Base-by-base conservation (phyloP, 2,888 invertebrate genomes). In the Pteria penguin region DNA sequence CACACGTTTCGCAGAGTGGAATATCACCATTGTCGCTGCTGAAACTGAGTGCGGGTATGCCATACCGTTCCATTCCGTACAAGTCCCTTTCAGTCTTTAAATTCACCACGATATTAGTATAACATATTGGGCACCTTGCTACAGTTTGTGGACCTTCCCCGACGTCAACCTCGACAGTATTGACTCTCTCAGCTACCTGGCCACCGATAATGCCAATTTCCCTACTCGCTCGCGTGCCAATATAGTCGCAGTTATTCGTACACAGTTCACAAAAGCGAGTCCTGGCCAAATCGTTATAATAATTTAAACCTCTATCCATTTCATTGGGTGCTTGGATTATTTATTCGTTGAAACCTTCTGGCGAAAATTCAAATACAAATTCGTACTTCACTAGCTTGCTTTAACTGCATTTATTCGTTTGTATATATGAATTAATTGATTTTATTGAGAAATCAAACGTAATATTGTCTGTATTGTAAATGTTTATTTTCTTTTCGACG, bases 71-170 rank as follows among this genome's bases (percentile, higher is more conserved):
- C 73, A 74, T 74, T 4, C 26, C 14, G 22, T 36, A 60, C 31
- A 36, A 31, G 29, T 61, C 33, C 27, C 52, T 68, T 55, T 62
- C 57, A 22, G 36, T 58, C 18, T 27, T 55, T 2, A 63, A 33
- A 5, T 55, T 57, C 8, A 73, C 69, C n/a, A 77, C 65, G 22
- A 77, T 77, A 55, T 65, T 65, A 27, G 72, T 72, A 5, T 32
- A 58, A 31, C 76, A 77, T 4, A 73, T 58, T 2, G 76, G 76
- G 52, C 76, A 77, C 73, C 73, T 72, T 61, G 72, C 68, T 45
- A 76, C 31, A 54, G 62, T 72, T 1, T 72, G 65, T 11, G 63
- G 45, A 24, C 55, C 36, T 24, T 68, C 76, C 55, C 55, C 61
- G 22, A 72, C 55, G 32, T 67, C 62, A 26, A 66, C 61, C 54